Percentiles rank a stretch among this genome's conserved stretches.
These are phyloP conservation scores for Allolobophora icterica DNA, from an alignment of 2,888 invertebrate species.

Conservation along the genomic window DNA sequence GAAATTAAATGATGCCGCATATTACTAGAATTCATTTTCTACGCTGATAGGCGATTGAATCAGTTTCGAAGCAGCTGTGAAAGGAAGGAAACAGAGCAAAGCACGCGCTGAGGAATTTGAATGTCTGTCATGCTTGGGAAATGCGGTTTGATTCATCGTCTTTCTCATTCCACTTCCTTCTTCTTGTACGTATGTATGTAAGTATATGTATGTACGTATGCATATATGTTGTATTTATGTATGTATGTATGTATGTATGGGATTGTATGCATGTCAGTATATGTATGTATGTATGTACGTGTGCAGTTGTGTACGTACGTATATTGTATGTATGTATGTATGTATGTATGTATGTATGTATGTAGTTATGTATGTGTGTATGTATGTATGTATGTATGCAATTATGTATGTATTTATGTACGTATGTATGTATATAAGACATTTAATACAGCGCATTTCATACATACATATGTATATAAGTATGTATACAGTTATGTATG, in stretches of 20 bases:
- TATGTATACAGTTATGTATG: constrained; percentile 31
- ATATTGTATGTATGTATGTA: constrained; percentile 23
- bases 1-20: not conserved
- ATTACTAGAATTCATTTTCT: not conserved
- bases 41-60: not conserved
- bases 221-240: constrained; percentile 34
- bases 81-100: not conserved
- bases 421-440: no score
- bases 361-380: no score
- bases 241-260: constrained; percentile 35
- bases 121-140: no score
- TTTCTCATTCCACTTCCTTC: no score
- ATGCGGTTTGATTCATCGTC: no score
- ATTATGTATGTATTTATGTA: no score
- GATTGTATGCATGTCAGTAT: constrained; percentile 30
- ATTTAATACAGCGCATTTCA: no score
- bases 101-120: not conserved
- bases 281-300: not conserved
- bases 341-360: constrained; percentile 31
- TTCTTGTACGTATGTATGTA: no score
- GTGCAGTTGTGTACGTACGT: no score
- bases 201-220: not conserved
- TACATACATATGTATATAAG: no score
- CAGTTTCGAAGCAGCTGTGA: not conserved
- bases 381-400: no score